Base-by-base conservation (phyloP, 2,113 vertebrate genomes). In the Halichoerus grypus region DNA sequence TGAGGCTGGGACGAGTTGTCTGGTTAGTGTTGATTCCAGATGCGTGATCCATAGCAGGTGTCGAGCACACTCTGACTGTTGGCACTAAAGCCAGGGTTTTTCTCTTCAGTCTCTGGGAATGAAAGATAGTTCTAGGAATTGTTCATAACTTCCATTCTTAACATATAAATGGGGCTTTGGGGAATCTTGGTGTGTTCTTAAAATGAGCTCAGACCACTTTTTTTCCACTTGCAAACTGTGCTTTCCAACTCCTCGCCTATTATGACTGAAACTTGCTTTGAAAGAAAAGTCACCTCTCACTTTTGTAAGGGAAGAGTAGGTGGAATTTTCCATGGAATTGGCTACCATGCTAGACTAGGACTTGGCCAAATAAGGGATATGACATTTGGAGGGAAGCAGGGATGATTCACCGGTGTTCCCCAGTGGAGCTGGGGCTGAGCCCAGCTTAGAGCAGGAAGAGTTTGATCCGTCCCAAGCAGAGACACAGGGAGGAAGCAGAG, bases 181-280 rank as follows among this genome's bases (percentile, higher is more conserved):
- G 80, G 81, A 97, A 55, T 53, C 55, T 53, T 24, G 24, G 71
- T 24, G 36, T 4, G 4, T 79, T 97, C 76, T 94, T 88, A 92
- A 72, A 97, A 96, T 51, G 63, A 97, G 65, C 74, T 95, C 49
- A 92, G 71, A 90, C 46, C 51, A 61, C 31, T 72, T 82, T 57
- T 74, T 42, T 51, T 80, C 79, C 53, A 94, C 28, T 97, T 39
- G 28, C 33, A 85, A 88, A 76, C 46, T 91, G 55, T 88, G 86
- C 86, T 92, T 97, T 96, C 88, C 65, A 95, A 74, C 15, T 95
- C 94, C 69, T 97, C 93, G 79, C 55, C 39, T 84, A 93, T 57
- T 97, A 57, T 33, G 65, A 84, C 39, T 89, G 28, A 80, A 91
- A 82, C 36, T 85, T 49, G 28, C 42, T 92, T 97, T 74, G 77